Evolutionary conservation across 2,888 invertebrate species (phyloP).

Genomic region (Idaea biselata): DNA sequence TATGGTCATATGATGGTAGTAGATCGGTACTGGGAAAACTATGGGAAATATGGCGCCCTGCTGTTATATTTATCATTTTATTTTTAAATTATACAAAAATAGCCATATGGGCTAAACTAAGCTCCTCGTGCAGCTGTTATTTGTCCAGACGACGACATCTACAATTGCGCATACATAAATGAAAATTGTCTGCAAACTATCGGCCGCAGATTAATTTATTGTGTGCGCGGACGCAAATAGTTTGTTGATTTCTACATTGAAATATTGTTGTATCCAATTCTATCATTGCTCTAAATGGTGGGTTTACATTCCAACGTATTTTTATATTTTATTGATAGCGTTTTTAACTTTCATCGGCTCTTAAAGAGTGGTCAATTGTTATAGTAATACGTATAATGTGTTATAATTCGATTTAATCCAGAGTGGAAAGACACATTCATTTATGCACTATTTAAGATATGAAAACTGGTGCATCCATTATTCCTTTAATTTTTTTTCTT

Average conservation of each 20-base stretch:
- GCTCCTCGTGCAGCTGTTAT: too few species aligned
- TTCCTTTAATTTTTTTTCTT: too few species aligned
- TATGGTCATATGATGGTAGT: too few species aligned
- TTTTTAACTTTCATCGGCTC: neutral
- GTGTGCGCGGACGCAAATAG: neutral
- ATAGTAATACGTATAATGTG: neutral
- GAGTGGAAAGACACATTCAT: too few species aligned
- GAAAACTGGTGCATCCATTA: too few species aligned
- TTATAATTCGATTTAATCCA: neutral
- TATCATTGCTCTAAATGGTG: neutral
- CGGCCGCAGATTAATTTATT: neutral
- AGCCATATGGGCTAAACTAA: too few species aligned
- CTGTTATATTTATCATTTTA: too few species aligned
- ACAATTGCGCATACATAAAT: neutral
- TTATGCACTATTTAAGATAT: too few species aligned
- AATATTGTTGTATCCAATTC: neutral
- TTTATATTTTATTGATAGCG: neutral
- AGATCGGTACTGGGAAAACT: too few species aligned
- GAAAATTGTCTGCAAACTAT: neutral
- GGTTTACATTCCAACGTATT: neutral
- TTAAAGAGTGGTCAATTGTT: neutral
- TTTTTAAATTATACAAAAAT: too few species aligned
- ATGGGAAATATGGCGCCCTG: too few species aligned
- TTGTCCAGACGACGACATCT: too few species aligned
- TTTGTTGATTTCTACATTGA: neutral